Evolutionary conservation across 2,888 invertebrate species (phyloP).

Genomic region (Anticlea derivata): DNA sequence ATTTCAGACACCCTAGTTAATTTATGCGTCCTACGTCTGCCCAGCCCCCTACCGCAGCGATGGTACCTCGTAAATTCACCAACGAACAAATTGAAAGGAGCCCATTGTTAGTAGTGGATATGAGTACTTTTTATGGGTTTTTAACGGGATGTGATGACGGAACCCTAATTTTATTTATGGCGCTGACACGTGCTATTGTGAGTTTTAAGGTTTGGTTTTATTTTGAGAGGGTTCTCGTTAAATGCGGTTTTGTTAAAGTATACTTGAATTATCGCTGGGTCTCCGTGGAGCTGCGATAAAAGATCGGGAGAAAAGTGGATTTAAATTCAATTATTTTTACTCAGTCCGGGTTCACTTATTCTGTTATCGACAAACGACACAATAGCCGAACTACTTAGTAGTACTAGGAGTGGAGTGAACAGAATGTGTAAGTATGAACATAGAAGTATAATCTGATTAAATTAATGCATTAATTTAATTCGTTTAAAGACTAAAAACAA

Average conservation of each 20-base stretch:
- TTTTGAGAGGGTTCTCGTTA: constrained; percentile 34
- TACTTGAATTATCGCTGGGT: constrained; percentile 20
- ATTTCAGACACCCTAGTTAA: constrained; percentile 59
- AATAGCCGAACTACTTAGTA: too few relatives aligned
- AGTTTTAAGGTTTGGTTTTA: constrained; percentile 38
- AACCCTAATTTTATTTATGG: constrained; percentile 75
- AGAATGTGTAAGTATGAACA: too few relatives aligned
- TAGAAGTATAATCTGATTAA: too few relatives aligned
- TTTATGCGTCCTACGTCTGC: constrained; percentile 72
- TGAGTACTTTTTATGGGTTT: constrained; percentile 53
- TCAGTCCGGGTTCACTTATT: background rate
- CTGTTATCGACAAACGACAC: background rate
- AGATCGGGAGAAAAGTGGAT: constrained; percentile 4
- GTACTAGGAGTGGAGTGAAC: too few relatives aligned
- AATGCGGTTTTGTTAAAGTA: constrained; percentile 16
- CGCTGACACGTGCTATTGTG: constrained; percentile 61
- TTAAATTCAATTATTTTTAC: constrained; percentile 2
- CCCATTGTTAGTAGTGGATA: constrained; percentile 43
- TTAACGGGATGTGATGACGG: constrained; percentile 53
- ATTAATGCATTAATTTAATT: too few relatives aligned
- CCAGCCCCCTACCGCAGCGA: constrained; percentile 47
- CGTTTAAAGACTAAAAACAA: too few relatives aligned
- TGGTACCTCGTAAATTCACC: constrained; percentile 55
- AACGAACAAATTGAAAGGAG: constrained; percentile 71
- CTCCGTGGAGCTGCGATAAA: constrained; percentile 3